Percentiles rank a stretch among this genome's conserved stretches.
Conservation (phyloP, 1,140 invertebrate genomes). For the Leucophenga varia region DNA sequence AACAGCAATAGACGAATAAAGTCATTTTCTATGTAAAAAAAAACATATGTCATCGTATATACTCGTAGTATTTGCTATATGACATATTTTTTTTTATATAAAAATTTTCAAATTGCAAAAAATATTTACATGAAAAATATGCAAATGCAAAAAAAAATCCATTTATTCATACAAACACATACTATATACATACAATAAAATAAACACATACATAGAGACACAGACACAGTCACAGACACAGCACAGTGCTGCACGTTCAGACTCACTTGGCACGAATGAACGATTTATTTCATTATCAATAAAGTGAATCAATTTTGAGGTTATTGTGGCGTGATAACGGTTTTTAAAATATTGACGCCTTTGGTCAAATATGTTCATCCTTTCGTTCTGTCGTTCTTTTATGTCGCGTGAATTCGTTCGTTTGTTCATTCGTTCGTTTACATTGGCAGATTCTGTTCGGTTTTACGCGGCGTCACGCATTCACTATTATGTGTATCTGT, state of each 20-base stretch:
- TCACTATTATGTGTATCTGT: slow-evolving; percentile 8
- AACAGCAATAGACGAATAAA: too few species aligned
- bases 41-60: too few species aligned
- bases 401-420: neutral
- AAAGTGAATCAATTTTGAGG: slow-evolving; percentile 56
- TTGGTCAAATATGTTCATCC: slow-evolving; percentile 7
- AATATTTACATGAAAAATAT: slow-evolving; percentile 54
- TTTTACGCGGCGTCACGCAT: neutral
- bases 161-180: too few species aligned
- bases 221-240: slow-evolving; percentile 14
- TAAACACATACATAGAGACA: slow-evolving; percentile 6
- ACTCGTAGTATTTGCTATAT: too few species aligned
- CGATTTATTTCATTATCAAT: slow-evolving; percentile 56
- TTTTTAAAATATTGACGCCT: slow-evolving; percentile 38
- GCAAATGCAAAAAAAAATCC: slow-evolving; percentile 50
- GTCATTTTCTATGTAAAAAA: too few species aligned
- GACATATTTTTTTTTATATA: too few species aligned
- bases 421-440: neutral
- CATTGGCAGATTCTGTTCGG: neutral
- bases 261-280: slow-evolving; percentile 25
- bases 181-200: slow-evolving; percentile 2
- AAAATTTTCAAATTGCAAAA: slow-evolving; percentile 3
- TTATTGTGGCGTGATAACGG: slow-evolving; percentile 55
- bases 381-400: neutral
- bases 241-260: slow-evolving; percentile 5